Conservation (phyloP, 1,140 invertebrate genomes). For the Eufriesea mexicana region DNA sequence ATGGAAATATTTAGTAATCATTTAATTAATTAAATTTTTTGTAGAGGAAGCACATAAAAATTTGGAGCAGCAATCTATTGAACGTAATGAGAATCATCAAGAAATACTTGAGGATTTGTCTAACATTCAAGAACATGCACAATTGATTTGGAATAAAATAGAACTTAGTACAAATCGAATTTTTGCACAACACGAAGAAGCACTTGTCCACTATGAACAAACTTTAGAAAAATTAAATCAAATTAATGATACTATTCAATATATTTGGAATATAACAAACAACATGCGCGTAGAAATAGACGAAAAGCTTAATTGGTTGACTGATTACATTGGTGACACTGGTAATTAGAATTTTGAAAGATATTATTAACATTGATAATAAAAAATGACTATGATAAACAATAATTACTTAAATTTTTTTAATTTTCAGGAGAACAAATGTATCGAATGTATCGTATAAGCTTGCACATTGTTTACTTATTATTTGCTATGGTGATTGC, state of each 20-base stretch:
- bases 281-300: constrained; percentile 82
- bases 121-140: constrained; percentile 83
- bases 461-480: constrained; percentile 74
- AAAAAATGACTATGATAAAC: neutral
- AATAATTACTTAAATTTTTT: neutral
- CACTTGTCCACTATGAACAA: constrained; percentile 82
- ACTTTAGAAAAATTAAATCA: constrained; percentile 84
- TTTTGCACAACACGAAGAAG: constrained; percentile 83
- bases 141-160: constrained; percentile 84
- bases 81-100: constrained; percentile 82
- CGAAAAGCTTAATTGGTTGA: constrained; percentile 84
- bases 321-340: constrained; percentile 82
- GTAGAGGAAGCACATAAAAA: constrained; percentile 82
- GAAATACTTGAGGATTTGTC: constrained; percentile 84
- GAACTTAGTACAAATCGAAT: constrained; percentile 81
- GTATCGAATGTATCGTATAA: constrained; percentile 70
- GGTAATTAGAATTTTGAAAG: constrained; percentile 71
- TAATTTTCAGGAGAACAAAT: constrained; percentile 75
- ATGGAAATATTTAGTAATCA: neutral
- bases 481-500: constrained; percentile 77
- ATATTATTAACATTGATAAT: neutral
- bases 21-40: neutral
- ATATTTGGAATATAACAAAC: constrained; percentile 82
- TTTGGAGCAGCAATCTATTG: constrained; percentile 80
- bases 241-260: constrained; percentile 85